Base-by-base conservation (phyloP, 2,797 vertebrate genomes). In the Alcedo quadribrachys region DNA sequence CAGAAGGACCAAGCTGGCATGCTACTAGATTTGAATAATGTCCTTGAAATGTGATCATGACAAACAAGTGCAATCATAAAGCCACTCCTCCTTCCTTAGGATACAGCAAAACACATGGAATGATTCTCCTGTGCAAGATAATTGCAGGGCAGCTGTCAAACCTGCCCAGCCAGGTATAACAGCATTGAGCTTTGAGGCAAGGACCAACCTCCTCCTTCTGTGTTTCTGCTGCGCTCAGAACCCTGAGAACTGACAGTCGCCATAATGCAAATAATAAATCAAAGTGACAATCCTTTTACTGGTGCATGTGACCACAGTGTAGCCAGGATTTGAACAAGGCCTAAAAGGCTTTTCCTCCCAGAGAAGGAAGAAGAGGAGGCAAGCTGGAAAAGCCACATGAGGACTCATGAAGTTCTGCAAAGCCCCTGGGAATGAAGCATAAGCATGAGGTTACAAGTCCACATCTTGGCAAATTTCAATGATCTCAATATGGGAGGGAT, bases 391-490 rank as follows among this genome's bases (percentile, higher is more conserved):
- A 89, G 48, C n/a, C 11, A 6, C 3, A 0, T 1, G 3, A 63
- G 50, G n/a, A 32, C 6, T 16, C 7, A 45, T 5, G 2, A 33
- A 21, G 15, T 30, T 57, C 22, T 71, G 18, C 50, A 84, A 48
- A 66, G 8, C 5, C 12, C 9, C 42, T 35, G 30, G 45, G 42
- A 84, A 50, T 0, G 1, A 69, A 12, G 8, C 4, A 61, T 11
- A 10, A 40, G 37, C 4, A 16, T 21, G 19, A 28, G 35, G 24
- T 18, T 15, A 5, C 11, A 32, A 76, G 16, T 7, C 61, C 28
- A 18, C 30, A 43, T 1, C 0, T 8, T 1, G 9, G 9, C 45
- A 58, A 63, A 22, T 15, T 5, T 2, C 20, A 50, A 17, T 0
- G 3, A 70, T n/a, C 7, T 11, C 19, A 12, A 0, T 46, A 18